A percentile compares a stretch with the other conserved stretches of the same genome.
phyloP scores from a whole-genome alignment of 2,797 vertebrate genomes.

The Tympanoctomys barrerae region DNA sequence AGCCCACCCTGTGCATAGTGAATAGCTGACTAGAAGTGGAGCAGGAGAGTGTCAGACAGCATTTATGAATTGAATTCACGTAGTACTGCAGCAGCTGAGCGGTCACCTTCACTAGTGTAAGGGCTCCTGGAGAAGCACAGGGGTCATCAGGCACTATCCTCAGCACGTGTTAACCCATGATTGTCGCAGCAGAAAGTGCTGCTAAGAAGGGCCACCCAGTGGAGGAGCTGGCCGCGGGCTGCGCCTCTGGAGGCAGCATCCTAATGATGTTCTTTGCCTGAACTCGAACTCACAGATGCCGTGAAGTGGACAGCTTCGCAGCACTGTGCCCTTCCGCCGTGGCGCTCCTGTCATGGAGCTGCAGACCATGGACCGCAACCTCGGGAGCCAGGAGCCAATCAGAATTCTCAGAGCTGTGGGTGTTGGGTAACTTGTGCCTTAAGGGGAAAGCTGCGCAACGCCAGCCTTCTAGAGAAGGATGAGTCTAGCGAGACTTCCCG shows the following conservation, averaged over 20 bases:
- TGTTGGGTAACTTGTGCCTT: background rate
- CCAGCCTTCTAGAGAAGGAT: background rate
- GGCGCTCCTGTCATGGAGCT: no score
- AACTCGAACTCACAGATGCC: background rate
- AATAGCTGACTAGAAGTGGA: background rate
- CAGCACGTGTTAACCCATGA: rapidly evolving
- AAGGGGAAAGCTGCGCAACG: background rate
- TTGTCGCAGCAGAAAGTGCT: background rate
- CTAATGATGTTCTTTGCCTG: background rate
- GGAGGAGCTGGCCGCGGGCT: background rate
- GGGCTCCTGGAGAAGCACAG: background rate
- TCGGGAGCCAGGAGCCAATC: background rate
- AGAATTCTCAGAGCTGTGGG: background rate
- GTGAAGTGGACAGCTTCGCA: background rate
- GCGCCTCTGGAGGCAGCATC: background rate
- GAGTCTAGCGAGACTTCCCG: background rate
- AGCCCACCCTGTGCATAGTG: rapidly evolving
- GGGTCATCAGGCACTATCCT: background rate
- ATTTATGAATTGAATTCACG: background rate
- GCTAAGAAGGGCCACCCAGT: no score
- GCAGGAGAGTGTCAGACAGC: background rate
- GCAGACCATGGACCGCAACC: background rate
- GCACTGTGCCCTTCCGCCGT: background rate
- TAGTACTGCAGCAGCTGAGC: background rate
- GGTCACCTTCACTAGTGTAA: background rate